Evolutionary conservation across 2,113 vertebrate species (phyloP).

Genomic region (Anguilla japonica): DNA sequence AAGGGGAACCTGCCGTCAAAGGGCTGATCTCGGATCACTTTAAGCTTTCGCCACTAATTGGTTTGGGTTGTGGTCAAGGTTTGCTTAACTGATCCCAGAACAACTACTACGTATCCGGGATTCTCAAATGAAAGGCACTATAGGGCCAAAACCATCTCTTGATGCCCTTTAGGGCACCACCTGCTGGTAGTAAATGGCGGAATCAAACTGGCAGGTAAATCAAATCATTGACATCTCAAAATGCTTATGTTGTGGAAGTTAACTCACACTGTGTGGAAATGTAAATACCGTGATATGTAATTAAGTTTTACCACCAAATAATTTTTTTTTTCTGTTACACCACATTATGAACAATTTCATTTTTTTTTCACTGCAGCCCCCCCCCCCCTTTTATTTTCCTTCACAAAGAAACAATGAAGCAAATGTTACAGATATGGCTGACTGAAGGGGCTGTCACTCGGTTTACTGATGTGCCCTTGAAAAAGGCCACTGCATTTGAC

Average conservation of each 20-base stretch:
- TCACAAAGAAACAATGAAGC: neutral
- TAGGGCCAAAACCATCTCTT: neutral
- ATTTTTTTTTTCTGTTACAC: too few relatives aligned
- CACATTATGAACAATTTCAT: too few relatives aligned
- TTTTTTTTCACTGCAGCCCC: neutral
- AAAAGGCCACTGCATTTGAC: neutral
- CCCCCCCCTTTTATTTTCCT: neutral
- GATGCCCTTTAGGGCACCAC: neutral
- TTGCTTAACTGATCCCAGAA: neutral
- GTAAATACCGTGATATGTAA: neutral
- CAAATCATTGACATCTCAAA: neutral
- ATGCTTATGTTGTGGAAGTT: neutral
- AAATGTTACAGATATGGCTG: neutral
- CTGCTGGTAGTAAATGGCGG: neutral
- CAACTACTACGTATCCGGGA: neutral
- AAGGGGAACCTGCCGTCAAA: conserved; percentile 41
- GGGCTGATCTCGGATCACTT: conserved; percentile 48
- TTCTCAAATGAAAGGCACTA: neutral
- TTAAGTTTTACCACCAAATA: neutral
- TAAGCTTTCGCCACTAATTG: conserved; percentile 33
- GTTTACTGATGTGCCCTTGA: neutral
- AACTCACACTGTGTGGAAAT: neutral
- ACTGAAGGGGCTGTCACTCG: neutral
- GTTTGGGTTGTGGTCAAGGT: conserved; percentile 11
- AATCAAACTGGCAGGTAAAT: neutral